These are phyloP conservation scores for Apistogramma diplotaenia DNA, from an alignment of 2,113 vertebrate genomes.

Conservation along the genomic window DNA sequence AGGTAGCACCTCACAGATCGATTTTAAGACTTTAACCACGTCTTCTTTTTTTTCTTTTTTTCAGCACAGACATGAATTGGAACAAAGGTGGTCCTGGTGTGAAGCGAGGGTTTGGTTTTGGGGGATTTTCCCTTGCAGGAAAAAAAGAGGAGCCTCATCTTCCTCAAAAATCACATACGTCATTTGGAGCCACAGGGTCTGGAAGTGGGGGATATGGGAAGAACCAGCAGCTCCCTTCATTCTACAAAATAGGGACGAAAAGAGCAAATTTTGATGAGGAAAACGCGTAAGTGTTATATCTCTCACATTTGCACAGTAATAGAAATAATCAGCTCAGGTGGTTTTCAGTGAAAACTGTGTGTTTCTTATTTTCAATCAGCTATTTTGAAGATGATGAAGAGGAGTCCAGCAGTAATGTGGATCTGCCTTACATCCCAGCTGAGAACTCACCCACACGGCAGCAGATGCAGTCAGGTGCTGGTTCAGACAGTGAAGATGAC, in stretches of 20 bases:
- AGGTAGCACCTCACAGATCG: not conserved
- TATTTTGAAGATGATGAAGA: constrained; percentile 99
- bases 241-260: constrained; percentile 98
- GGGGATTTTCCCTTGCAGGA: constrained; percentile 90
- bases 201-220: constrained; percentile 82
- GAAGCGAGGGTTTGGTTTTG: constrained; percentile 97
- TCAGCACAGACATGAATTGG: constrained; percentile 89
- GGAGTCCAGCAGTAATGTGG: constrained; percentile 87
- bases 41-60: not conserved
- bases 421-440: constrained; percentile 95
- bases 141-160: constrained; percentile 91
- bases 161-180: constrained; percentile 82
- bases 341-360: not conserved
- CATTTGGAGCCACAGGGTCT: constrained; percentile 83
- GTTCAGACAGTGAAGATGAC: constrained; percentile 97
- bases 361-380: constrained; percentile 62
- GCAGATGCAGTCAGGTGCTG: constrained; percentile 86
- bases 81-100: constrained; percentile 93
- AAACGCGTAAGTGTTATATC: constrained; percentile 81
- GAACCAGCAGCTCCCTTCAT: constrained; percentile 90
- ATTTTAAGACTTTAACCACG: not conserved
- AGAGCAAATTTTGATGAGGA: constrained; percentile 97
- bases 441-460: constrained; percentile 97
- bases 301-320: not conserved
- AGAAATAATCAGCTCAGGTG: not conserved